Evolutionary conservation across 1,140 invertebrate species (phyloP).

Genomic region (Lamellibrachia luymesi): DNA sequence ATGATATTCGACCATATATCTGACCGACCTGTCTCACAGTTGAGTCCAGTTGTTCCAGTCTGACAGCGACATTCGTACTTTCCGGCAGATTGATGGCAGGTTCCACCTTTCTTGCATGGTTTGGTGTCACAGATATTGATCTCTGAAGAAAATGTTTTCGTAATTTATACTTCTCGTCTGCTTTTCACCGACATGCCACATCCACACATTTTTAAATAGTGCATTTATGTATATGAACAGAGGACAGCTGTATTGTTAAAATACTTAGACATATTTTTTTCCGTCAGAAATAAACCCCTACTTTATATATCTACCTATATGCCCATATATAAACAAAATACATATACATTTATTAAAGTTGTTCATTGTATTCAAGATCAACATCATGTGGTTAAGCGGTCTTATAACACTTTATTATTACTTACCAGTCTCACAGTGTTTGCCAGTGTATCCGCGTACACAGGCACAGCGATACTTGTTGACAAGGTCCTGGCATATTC

Average conservation of each 20-base stretch:
- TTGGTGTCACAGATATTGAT: conserved; percentile 14
- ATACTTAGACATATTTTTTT: too few species aligned
- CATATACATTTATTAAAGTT: too few species aligned
- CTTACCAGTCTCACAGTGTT: conserved; percentile 24
- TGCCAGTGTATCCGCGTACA: conserved; percentile 19
- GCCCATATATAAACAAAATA: too few species aligned
- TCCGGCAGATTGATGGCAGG: conserved; percentile 23
- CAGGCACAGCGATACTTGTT: conserved; percentile 26
- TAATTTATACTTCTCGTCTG: not conserved
- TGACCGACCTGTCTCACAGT: conserved; percentile 66
- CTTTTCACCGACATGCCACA: too few species aligned
- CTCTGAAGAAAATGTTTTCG: not conserved
- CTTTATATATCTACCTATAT: too few species aligned
- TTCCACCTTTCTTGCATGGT: conserved; percentile 33
- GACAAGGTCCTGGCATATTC: conserved; percentile 20
- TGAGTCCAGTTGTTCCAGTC: conserved; percentile 65
- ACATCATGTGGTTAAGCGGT: not conserved
- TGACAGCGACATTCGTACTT: conserved; percentile 24
- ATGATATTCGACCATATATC: not conserved
- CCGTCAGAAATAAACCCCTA: too few species aligned
- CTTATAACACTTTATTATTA: not conserved
- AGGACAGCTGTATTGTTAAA: too few species aligned
- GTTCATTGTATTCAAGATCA: too few species aligned
- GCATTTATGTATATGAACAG: too few species aligned
- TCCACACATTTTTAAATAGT: too few species aligned